Base-by-base conservation (phyloP, 2,888 invertebrate species). In the Morpho deidamia region DNA sequence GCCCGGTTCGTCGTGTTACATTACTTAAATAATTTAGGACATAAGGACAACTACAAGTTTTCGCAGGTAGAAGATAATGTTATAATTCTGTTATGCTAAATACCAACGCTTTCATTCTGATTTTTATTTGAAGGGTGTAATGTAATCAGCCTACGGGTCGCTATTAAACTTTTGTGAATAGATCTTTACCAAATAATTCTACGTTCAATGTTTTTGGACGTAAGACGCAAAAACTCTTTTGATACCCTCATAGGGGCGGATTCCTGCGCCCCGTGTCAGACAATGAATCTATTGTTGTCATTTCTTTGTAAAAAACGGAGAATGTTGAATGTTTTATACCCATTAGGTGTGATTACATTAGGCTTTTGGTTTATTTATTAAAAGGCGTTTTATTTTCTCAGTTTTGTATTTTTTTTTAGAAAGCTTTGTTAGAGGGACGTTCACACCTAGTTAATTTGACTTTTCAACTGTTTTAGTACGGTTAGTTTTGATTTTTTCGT, bases 221-320 rank as follows among this genome's bases (percentile, higher is more conserved):
- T n/a, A n/a, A 53, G 48, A 46, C 49, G 58, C 52, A 53, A 55
- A 55, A 45, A 50, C 52, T 50, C 44, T 47, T 50, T 50, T 44
- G n/a, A 44, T 44, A 53, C 46, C 51, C 51, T 37, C 53, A 52
- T 59, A 52, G 44, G 54, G 46, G 35, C 45, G 38, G 46, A 50
- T 54, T 44, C 56, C 49, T 51, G 45, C 11, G 23, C 42, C 14
- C 38, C 33, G 47, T 11, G 9, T 43, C 44, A 47, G 47, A 55
- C 56, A 59, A 56, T 53, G 37, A 14, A 12, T 32, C 50, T 55
- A 56, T 59, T 55, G 58, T 58, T 50, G 42, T 38, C 46, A 12
- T 33, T 51, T 45, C 38, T 8, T 9, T 42, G 38, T n/a, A 39
- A 51, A 23, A 41, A 46, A 43, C 42, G 23, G 7, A 41, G 50